Evolutionary conservation across 2,113 vertebrate genomes (phyloP).

Genomic region (Xiphophorus hellerii): DNA sequence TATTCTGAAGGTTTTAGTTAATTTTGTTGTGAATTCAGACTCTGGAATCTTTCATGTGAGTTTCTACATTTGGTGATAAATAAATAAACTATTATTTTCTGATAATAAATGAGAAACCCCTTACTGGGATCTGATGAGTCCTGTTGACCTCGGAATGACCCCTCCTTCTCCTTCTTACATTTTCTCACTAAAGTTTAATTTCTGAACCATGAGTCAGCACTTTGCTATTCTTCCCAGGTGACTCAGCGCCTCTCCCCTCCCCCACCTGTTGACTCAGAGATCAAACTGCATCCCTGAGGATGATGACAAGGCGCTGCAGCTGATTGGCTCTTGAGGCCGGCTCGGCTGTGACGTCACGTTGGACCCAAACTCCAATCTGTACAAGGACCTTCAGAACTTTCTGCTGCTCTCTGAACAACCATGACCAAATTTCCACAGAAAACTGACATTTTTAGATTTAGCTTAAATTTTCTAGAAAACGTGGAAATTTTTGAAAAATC

Average conservation of each 20-base stretch:
- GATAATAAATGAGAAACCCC: neutral
- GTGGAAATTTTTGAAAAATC: no score
- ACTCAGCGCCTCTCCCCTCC: slow-evolving; percentile 7
- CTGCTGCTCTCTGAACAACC: no score
- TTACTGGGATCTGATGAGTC: no score
- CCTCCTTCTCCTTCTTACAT: no score
- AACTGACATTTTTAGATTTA: no score
- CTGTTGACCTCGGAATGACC: neutral
- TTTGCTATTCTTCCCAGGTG: slow-evolving; percentile 5
- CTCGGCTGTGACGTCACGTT: neutral
- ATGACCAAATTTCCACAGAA: no score
- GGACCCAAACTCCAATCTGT: no score
- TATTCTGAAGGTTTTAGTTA: neutral
- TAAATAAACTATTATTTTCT: neutral
- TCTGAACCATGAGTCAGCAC: neutral
- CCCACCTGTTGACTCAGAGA: slow-evolving; percentile 8
- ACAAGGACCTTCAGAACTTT: no score
- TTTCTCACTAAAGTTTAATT: no score
- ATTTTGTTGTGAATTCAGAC: neutral
- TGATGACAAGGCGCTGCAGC: neutral
- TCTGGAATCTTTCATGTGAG: neutral
- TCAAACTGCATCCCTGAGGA: neutral
- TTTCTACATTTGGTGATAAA: neutral
- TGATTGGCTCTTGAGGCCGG: neutral
- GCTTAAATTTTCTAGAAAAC: no score